These are phyloP conservation scores for Koerneria pararmatus DNA, from an alignment of 2,888 invertebrate species.

Conservation along the genomic window DNA sequence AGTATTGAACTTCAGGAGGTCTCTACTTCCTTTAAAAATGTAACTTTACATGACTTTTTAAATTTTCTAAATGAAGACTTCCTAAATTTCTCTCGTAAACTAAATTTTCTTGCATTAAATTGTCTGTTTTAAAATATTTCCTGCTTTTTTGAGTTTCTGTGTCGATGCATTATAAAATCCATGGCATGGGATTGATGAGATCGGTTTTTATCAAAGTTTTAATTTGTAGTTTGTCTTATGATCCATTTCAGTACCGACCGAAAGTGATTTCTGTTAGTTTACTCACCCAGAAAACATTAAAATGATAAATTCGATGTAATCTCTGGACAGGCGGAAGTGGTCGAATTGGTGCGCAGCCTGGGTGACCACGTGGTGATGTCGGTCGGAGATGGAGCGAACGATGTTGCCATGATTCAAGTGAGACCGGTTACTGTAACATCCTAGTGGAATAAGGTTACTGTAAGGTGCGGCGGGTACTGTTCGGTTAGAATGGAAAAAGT, in stretches of 20 bases:
- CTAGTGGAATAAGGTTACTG: not conserved
- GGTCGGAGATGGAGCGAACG: slow-evolving; percentile 94
- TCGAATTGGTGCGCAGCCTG: slow-evolving; percentile 64
- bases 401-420: slow-evolving; percentile 90
- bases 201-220: no score
- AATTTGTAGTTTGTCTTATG: no score
- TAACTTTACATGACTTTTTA: slow-evolving; percentile 59
- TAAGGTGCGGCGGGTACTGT: no score
- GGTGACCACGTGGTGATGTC: slow-evolving; percentile 84
- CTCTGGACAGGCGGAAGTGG: slow-evolving; percentile 61
- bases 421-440: not conserved
- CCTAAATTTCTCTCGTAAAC: not conserved
- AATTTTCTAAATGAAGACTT: not conserved
- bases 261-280: no score
- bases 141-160: not conserved
- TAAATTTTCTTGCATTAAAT: not conserved
- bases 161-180: no score
- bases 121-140: not conserved
- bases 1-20: no score
- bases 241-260: no score
- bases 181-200: no score
- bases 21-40: no score
- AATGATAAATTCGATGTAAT: no score
- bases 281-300: no score
- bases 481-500: no score